Conservation (phyloP, 1,140 invertebrate genomes). For the Heliconius hewitsoni region DNA sequence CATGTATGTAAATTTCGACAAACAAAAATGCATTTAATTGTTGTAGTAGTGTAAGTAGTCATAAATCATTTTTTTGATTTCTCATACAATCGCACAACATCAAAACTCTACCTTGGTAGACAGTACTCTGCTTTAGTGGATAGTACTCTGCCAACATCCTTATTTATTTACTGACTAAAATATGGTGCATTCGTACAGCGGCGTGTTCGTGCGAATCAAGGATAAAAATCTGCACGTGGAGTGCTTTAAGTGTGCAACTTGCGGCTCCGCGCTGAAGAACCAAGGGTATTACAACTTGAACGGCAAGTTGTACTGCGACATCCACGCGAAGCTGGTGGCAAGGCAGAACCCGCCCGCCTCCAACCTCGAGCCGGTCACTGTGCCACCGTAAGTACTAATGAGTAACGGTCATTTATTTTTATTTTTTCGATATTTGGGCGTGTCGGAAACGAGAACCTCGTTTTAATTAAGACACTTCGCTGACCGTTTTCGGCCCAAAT, state of each 20-base stretch:
- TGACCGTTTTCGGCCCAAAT: neutral
- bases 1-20: slow-evolving; percentile 38
- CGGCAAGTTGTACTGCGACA: slow-evolving; percentile 97
- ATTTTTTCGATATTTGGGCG: neutral
- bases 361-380: slow-evolving; percentile 89
- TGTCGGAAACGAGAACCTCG: neutral
- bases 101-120: neutral
- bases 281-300: slow-evolving; percentile 98
- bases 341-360: slow-evolving; percentile 89
- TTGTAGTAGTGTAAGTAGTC: slow-evolving; percentile 1
- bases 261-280: slow-evolving; percentile 96
- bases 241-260: slow-evolving; percentile 98
- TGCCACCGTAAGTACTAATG: slow-evolving; percentile 87
- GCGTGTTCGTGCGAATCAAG: slow-evolving; percentile 97
- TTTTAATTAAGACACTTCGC: neutral
- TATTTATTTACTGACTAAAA: neutral
- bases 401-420: neutral
- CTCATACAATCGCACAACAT: neutral
- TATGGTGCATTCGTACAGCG: slow-evolving; percentile 81
- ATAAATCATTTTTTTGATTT: neutral
- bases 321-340: slow-evolving; percentile 95
- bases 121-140: neutral
- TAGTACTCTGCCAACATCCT: neutral
- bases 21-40: slow-evolving; percentile 16
- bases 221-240: slow-evolving; percentile 97